Evolutionary conservation across 2,888 invertebrate species (phyloP).

Genomic region (Agrotis exclamationis): DNA sequence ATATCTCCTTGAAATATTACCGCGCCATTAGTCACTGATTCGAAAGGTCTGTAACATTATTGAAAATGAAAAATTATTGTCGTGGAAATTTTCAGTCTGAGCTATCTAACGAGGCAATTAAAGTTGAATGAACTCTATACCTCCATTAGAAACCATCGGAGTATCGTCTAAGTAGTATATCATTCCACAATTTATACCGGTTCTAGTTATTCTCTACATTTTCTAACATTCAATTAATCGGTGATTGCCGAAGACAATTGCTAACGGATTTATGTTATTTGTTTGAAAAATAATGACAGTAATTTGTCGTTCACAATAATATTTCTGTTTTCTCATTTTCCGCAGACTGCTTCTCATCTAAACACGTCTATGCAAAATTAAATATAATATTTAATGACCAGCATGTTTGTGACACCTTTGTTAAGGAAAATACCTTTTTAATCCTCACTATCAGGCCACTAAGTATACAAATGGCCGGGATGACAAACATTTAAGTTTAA

Average conservation of each 20-base stretch:
- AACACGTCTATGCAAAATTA: background rate
- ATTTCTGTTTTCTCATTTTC: background rate
- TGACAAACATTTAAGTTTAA: constrained; percentile 69
- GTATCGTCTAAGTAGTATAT: constrained; percentile 34
- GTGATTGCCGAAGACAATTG: background rate
- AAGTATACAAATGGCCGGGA: constrained; percentile 42
- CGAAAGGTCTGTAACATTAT: constrained; percentile 53
- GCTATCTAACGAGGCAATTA: constrained; percentile 62
- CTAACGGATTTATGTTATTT: background rate
- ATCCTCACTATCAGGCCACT: constrained; percentile 37
- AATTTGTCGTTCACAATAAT: background rate
- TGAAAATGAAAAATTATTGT: constrained; percentile 65
- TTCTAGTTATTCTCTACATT: constrained; percentile 1
- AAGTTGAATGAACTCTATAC: constrained; percentile 65
- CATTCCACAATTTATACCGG: constrained; percentile 1
- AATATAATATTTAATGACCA: constrained; percentile 15
- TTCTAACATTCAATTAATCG: background rate
- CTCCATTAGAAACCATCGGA: constrained; percentile 57
- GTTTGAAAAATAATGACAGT: background rate
- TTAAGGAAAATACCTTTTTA: constrained; percentile 24
- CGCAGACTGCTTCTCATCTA: background rate
- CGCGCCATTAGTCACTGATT: constrained; percentile 49
- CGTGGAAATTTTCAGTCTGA: constrained; percentile 58
- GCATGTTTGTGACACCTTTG: constrained; percentile 7
- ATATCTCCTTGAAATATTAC: constrained; percentile 52